Evolutionary conservation across 2,113 vertebrate species (phyloP), one percentile per base, ranked within the genome.

Genomic region (Bos taurus): DNA sequence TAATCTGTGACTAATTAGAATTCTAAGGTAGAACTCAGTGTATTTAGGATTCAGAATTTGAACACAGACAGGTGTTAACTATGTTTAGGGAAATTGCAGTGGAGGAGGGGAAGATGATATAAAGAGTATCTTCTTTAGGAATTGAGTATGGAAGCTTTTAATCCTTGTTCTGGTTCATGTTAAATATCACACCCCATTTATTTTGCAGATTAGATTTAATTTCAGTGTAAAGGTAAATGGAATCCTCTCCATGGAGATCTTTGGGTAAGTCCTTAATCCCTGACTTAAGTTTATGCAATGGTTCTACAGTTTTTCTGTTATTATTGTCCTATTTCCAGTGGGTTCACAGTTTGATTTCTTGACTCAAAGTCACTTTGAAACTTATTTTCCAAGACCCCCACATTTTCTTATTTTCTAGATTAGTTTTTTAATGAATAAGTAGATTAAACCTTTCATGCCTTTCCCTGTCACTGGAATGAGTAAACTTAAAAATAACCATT

Each of bases 141-240:
- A 60, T 59, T 83, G 67, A 74, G 5, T 81, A 23, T 67, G 5
- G 43, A 74, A 6, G 7, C 77, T 88, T 95, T 83, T 17, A 52
- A 71, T 94, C 14, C 57, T 78, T 84, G 2, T 84, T 50, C 40
- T 74, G 11, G 48, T 84, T 78, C 17, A 14, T 78, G 36, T 90
- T 86, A 83, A 95, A 81, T 93, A 62, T 91, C 84, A 87, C 10
- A 62, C 10, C 25, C 88, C 26, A 40, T 91, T 91, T 94, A 33
- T 84, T 94, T 98, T 98, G 48, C 88, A 99, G 98, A 87, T 98
- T 82, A 98, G 60, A 67, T 98, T 98, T 96, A 96, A 98, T 94
- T 98, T 98, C 94, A 97, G 48, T 84, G 64, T 98, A 46, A 97
- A 97, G 12, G 81, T 98, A 80, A 98, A 98, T 91, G 98, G 97